Evolutionary conservation across 2,888 invertebrate genomes (phyloP).

Genomic region (Torymus auratus): DNA sequence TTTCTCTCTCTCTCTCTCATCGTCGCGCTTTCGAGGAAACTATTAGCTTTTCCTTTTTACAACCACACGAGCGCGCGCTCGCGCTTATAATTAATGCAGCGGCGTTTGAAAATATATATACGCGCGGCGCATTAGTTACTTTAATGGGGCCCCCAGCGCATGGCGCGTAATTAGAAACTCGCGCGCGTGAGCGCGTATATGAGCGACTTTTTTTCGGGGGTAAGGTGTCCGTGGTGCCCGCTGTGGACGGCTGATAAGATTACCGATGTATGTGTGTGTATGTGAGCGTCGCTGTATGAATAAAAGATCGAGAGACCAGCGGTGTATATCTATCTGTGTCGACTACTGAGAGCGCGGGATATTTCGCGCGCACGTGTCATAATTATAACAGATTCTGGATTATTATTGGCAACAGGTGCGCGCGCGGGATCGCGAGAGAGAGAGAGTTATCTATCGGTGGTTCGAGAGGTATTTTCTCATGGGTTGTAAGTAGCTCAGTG

Average conservation of each 20-base stretch:
- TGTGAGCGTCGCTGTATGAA: no score
- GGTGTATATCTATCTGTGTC: no score
- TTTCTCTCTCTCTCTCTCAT: neutral
- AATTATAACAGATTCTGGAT: no score
- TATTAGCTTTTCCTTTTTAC: constrained; percentile 36
- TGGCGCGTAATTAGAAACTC: constrained; percentile 45
- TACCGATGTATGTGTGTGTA: no score
- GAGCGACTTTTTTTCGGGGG: no score
- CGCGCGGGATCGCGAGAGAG: neutral
- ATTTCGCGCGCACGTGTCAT: neutral
- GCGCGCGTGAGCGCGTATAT: neutral
- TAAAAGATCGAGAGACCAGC: no score
- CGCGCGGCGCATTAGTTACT: constrained; percentile 35
- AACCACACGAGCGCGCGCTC: neutral
- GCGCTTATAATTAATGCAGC: constrained; percentile 31
- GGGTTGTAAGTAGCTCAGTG: no score
- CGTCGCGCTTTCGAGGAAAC: constrained; percentile 51
- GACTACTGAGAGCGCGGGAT: neutral
- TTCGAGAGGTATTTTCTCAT: no score
- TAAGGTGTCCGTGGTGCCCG: no score
- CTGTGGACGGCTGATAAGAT: neutral
- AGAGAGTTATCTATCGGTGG: no score
- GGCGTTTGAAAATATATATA: constrained; percentile 32
- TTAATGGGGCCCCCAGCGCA: constrained; percentile 25
- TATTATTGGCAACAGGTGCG: no score